These are phyloP conservation scores for Anthrax anthrax DNA, from an alignment of 2,888 invertebrate genomes.

Conservation along the genomic window DNA sequence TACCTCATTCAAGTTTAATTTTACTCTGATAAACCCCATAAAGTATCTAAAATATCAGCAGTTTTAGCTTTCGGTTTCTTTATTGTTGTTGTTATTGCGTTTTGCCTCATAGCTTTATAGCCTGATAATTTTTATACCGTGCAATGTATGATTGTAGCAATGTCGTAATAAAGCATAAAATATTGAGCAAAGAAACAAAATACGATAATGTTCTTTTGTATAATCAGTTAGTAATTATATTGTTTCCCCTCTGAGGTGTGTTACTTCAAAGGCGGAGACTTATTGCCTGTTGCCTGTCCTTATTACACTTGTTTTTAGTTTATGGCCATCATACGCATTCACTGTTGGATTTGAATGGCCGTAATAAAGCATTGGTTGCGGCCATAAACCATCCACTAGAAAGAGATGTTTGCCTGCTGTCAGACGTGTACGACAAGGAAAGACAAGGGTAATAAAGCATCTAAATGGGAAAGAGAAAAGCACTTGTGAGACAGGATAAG, in stretches of 20 bases:
- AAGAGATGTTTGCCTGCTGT: conserved; percentile 17
- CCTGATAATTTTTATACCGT: too few species aligned
- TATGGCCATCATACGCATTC: conserved; percentile 7
- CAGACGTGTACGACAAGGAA: conserved; percentile 14
- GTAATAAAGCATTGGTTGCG: conserved; percentile 34
- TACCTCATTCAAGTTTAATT: neutral
- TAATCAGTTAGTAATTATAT: too few species aligned
- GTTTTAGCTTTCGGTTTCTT: too few species aligned
- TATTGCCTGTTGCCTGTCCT: conserved; percentile 14
- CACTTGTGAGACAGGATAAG: conserved; percentile 3
- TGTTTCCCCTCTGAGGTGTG: conserved; percentile 6
- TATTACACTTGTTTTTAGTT: conserved; percentile 10
- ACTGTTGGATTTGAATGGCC: conserved; percentile 1
- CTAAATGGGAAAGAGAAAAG: conserved; percentile 8
- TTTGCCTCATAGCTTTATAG: too few species aligned
- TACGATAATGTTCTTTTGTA: too few species aligned
- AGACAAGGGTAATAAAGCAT: conserved; percentile 9
- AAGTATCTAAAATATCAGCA: too few species aligned
- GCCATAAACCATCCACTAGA: conserved; percentile 33
- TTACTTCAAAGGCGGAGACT: conserved; percentile 26
- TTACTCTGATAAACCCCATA: neutral
- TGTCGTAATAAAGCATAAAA: too few species aligned
- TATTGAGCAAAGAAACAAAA: too few species aligned
- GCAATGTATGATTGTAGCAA: too few species aligned
- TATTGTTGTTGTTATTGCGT: too few species aligned